Percentiles rank a stretch among this genome's conserved stretches.
Conservation (phyloP, 2,888 invertebrate genomes). For the Diaphora mendica region DNA sequence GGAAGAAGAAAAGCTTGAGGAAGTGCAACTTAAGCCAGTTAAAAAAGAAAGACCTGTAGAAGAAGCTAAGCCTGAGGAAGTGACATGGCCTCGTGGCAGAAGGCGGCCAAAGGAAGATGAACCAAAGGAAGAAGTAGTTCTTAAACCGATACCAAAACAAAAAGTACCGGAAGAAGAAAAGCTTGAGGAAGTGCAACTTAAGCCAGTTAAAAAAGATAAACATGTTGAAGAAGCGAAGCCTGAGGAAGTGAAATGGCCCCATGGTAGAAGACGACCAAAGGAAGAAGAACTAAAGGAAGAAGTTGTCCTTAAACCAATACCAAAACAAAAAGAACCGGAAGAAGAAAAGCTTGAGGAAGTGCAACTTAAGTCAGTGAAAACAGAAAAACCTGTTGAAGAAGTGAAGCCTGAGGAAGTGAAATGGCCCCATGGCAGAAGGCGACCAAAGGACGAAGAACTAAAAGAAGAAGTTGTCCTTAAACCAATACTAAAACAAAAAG, state of each 20-base stretch:
- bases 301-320: slow-evolving; percentile 70
- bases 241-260: neutral
- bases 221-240: slow-evolving; percentile 19
- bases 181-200: slow-evolving; percentile 57
- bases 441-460: no score
- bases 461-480: no score
- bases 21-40: slow-evolving; percentile 57
- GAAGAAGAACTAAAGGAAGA: slow-evolving; percentile 64
- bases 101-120: slow-evolving; percentile 58
- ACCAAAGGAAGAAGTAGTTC: slow-evolving; percentile 72
- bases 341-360: slow-evolving; percentile 59
- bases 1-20: slow-evolving; percentile 71
- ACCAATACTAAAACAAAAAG: no score
- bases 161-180: slow-evolving; percentile 52
- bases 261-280: slow-evolving; percentile 22
- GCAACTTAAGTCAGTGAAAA: slow-evolving; percentile 46
- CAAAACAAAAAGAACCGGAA: neutral
- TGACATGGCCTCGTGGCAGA: slow-evolving; percentile 54
- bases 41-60: slow-evolving; percentile 48
- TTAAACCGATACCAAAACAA: slow-evolving; percentile 73
- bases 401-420: no score
- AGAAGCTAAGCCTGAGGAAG: slow-evolving; percentile 53
- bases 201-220: slow-evolving; percentile 45
- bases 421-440: no score
- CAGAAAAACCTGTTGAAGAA: slow-evolving; percentile 38